phyloP scores from a whole-genome alignment of 2,113 vertebrate species.

The Chrysemys picta region DNA sequence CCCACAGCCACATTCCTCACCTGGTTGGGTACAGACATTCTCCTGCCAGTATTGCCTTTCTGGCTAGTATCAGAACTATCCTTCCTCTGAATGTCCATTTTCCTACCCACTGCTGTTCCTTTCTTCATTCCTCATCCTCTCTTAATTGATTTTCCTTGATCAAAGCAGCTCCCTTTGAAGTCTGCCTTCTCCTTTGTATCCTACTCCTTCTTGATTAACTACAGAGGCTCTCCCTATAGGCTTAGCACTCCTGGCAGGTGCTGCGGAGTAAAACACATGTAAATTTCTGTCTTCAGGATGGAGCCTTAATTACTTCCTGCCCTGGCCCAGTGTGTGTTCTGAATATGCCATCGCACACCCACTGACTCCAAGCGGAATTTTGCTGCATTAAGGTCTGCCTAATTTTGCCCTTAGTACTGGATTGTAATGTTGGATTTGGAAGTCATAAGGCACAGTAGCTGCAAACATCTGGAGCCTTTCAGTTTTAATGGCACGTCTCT shows the following conservation, averaged over 20 bases:
- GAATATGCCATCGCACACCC: background rate
- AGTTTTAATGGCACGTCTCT: constrained; percentile 16
- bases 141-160: background rate
- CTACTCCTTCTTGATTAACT: background rate
- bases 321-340: background rate
- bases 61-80: no score
- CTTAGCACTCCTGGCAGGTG: background rate
- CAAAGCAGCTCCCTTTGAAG: background rate
- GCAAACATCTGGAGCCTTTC: constrained; percentile 20
- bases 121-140: no score
- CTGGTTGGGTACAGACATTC: no score
- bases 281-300: background rate
- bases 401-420: background rate
- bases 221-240: background rate
- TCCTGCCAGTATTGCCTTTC: no score
- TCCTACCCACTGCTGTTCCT: no score
- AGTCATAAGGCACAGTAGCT: background rate
- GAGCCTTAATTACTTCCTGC: background rate
- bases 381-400: background rate
- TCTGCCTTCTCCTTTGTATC: background rate
- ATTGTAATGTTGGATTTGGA: background rate
- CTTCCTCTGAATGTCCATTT: no score
- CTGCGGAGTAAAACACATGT: background rate
- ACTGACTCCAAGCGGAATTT: background rate
- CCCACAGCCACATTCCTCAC: no score